phyloP scores from a whole-genome alignment of 1,140 invertebrate genomes.

The Hyposmocoma kahamanoa region DNA sequence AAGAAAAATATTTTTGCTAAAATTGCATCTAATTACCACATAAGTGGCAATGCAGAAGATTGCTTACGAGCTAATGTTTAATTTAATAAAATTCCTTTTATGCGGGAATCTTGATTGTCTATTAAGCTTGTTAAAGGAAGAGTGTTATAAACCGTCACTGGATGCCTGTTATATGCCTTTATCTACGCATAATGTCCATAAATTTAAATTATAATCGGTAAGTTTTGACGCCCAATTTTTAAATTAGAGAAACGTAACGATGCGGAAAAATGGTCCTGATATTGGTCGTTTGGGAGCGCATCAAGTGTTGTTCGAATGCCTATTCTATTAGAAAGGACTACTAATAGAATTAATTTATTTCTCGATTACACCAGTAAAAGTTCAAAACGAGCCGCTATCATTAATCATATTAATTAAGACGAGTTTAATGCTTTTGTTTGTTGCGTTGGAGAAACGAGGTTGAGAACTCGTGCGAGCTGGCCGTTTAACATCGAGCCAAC shows the following conservation, averaged over 20 bases:
- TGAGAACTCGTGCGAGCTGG: too few relatives aligned
- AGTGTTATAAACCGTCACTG: conserved; percentile 37
- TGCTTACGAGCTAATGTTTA: neutral
- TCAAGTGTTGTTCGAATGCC: conserved; percentile 33
- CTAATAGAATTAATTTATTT: conserved; percentile 72
- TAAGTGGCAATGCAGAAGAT: neutral
- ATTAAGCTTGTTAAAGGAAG: conserved; percentile 50
- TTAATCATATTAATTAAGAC: conserved; percentile 73
- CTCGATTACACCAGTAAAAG: conserved; percentile 62
- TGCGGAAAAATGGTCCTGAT: conserved; percentile 29
- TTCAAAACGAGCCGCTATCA: conserved; percentile 62
- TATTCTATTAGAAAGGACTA: conserved; percentile 69
- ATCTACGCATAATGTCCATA: conserved; percentile 52
- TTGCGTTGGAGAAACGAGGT: conserved; percentile 46
- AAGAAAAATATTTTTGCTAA: conserved; percentile 35
- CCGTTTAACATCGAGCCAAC: too few relatives aligned
- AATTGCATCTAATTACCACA: neutral
- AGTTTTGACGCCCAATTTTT: conserved; percentile 64
- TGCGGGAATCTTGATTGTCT: neutral
- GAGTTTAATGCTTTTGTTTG: conserved; percentile 62
- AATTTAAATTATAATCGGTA: conserved; percentile 65
- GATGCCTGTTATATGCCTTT: conserved; percentile 46
- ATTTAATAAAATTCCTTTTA: neutral
- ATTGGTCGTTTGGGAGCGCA: conserved; percentile 29
- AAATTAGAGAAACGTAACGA: conserved; percentile 58